Conservation (phyloP, 2,797 vertebrate species). For the Melanotaenia parkinsoni region DNA sequence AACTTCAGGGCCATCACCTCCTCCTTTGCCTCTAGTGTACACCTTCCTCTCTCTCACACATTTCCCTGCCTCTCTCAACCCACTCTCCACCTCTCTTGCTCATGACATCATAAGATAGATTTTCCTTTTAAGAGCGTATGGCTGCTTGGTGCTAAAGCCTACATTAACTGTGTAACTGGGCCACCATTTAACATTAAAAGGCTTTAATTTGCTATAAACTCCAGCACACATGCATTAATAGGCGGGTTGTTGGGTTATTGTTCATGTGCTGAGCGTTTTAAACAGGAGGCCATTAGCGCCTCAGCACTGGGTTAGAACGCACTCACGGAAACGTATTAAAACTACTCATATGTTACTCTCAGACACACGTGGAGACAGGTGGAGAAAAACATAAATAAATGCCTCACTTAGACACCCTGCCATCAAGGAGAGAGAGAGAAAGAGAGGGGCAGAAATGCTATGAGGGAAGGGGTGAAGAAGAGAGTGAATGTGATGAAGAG, state of each 20-base stretch:
- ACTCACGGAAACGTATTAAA: slow-evolving; percentile 70
- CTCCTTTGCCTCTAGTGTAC: slow-evolving; percentile 7
- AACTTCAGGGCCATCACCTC: slow-evolving; percentile 3
- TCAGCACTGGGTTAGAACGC: slow-evolving; percentile 66
- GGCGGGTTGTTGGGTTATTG: slow-evolving; percentile 78
- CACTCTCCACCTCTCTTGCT: slow-evolving; percentile 33
- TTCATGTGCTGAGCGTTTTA: slow-evolving; percentile 75
- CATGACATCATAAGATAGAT: slow-evolving; percentile 87
- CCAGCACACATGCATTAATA: slow-evolving; percentile 79
- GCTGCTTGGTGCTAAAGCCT: slow-evolving; percentile 79
- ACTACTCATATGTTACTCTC: slow-evolving; percentile 64
- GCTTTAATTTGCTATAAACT: slow-evolving; percentile 87
- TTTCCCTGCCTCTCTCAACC: slow-evolving; percentile 22
- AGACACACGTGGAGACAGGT: slow-evolving; percentile 22
- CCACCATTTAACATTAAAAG: slow-evolving; percentile 84
- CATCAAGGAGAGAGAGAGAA: slow-evolving; percentile 25
- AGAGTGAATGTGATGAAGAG: slow-evolving; percentile 49
- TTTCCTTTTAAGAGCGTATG: slow-evolving; percentile 81
- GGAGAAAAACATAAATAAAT: slow-evolving; percentile 49
- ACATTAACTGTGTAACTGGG: slow-evolving; percentile 82
- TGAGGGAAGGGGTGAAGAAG: slow-evolving; percentile 20
- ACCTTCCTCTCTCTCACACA: slow-evolving; percentile 22
- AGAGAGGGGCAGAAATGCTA: slow-evolving; percentile 16
- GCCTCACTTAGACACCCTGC: slow-evolving; percentile 22
- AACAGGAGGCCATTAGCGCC: slow-evolving; percentile 77